phyloP scores from a whole-genome alignment of 2,113 vertebrate genomes.

The Misgurnus mizolepis region DNA sequence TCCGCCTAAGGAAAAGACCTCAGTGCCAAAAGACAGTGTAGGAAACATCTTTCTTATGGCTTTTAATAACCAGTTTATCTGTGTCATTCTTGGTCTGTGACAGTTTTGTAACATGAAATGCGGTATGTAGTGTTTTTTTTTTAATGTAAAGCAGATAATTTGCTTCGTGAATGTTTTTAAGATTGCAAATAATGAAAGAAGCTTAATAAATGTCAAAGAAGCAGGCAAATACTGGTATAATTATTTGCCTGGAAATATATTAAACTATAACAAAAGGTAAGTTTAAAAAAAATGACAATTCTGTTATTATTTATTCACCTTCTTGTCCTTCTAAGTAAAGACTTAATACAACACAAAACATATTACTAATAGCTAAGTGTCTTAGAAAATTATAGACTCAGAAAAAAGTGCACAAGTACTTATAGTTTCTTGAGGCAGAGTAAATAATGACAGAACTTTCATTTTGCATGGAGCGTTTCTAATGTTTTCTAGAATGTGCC shows the following conservation, averaged over 20 bases:
- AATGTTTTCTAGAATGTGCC: background rate
- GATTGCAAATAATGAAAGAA: conserved; percentile 22
- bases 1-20: conserved; percentile 1
- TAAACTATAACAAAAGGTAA: background rate
- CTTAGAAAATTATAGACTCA: too few species aligned
- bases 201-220: conserved; percentile 37
- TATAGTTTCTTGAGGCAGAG: too few species aligned
- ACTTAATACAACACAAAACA: too few species aligned
- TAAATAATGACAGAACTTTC: too few species aligned
- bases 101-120: background rate
- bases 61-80: background rate
- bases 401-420: too few species aligned
- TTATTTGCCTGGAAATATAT: background rate
- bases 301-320: too few species aligned
- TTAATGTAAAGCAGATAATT: background rate
- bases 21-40: background rate
- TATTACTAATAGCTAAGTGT: too few species aligned
- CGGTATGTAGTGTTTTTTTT: background rate
- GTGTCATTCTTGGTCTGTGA: background rate
- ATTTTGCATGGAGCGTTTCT: too few species aligned
- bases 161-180: conserved; percentile 5
- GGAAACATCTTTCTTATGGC: conserved; percentile 3
- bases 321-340: too few species aligned
- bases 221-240: conserved; percentile 8
- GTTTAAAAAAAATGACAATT: background rate